Evolutionary conservation across 2,113 vertebrate species (phyloP), one percentile per base, ranked within the genome.

Genomic region (Neotragus moschatus): DNA sequence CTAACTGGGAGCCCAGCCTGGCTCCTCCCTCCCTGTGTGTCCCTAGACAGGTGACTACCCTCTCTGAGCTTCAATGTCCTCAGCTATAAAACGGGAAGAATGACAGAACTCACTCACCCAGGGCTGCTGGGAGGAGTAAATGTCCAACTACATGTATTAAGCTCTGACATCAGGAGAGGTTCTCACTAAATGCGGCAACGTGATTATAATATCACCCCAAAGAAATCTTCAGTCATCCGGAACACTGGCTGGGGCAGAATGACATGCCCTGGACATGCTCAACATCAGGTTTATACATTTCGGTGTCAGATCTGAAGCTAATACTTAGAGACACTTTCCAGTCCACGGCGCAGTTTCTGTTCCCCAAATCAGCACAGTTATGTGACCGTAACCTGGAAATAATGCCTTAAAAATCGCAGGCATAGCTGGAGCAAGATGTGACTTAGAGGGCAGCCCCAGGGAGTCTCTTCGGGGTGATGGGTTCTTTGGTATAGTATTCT

Each of bases 101-200:
- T 3, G 33, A 30, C 7, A 61, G 25, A 79, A 77, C 4, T 45
- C 39, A 39, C 9, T 43, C 63, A 30, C 43, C 49, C 0, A 19
- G 6, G n/a, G 81, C 2, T 60, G 26, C 13, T 28, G 84, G 60
- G 56, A 88, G 47, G 8, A 75, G 4, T 81, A 7, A 81, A 86
- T 0, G 9, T 14, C 4, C 23, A 51, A 16, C 7, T 30, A 16
- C 36, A 2, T 1, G 16, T 4, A 14, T 0, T 45, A 56, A 7
- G 45, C 23, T 14, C 58, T 1, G 10, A 30, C 45, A 36, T 7
- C 36, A 15, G 60, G 51, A 85, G 85, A 73, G 6, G n/a, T 43
- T n/a, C 88, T 92, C 39, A 10, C 16, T 39, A 58, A 55, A 43
- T 12, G n/a, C 2, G 6, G 47, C 47, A 23, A 47, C 0, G 1